Conservation (phyloP, 2,888 invertebrate genomes). For the Acanthococcus lagerstroemiae region DNA sequence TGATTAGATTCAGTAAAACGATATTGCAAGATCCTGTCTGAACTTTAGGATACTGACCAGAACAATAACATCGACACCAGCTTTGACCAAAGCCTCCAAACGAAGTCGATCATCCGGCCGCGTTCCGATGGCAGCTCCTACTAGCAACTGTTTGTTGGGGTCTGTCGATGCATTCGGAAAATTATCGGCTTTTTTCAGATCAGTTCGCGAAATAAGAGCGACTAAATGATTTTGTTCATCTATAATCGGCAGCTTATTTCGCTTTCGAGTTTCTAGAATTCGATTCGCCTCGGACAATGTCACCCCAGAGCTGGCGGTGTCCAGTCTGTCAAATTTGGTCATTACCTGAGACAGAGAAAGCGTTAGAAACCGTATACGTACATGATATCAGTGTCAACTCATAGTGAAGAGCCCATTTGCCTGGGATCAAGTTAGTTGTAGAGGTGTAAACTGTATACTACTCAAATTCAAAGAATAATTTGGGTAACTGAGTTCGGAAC, state of each 20-base stretch:
- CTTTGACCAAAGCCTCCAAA: slow-evolving; percentile 64
- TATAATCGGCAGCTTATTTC: slow-evolving; percentile 81
- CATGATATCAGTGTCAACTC: too few relatives aligned
- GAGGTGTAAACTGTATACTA: too few relatives aligned
- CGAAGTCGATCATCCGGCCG: slow-evolving; percentile 72
- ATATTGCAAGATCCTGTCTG: not conserved
- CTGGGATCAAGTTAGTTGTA: too few relatives aligned
- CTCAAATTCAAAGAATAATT: too few relatives aligned
- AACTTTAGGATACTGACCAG: slow-evolving; percentile 49
- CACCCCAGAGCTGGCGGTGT: slow-evolving; percentile 81
- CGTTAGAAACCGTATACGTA: too few relatives aligned
- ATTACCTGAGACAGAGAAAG: slow-evolving; percentile 52
- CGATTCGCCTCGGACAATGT: slow-evolving; percentile 86
- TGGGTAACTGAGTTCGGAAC: too few relatives aligned
- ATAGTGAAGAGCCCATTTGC: too few relatives aligned
- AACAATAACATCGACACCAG: slow-evolving; percentile 93
- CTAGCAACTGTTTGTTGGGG: slow-evolving; percentile 83
- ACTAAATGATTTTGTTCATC: slow-evolving; percentile 79
- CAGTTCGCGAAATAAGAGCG: slow-evolving; percentile 92
- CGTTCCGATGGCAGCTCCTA: slow-evolving; percentile 90
- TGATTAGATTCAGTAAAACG: slow-evolving; percentile 2
- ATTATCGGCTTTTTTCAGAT: slow-evolving; percentile 92
- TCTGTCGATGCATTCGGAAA: slow-evolving; percentile 97
- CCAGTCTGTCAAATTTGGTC: slow-evolving; percentile 75
- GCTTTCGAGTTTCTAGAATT: slow-evolving; percentile 92